Conservation (phyloP, 2,797 vertebrate species). For the Sandelia bainsii region DNA sequence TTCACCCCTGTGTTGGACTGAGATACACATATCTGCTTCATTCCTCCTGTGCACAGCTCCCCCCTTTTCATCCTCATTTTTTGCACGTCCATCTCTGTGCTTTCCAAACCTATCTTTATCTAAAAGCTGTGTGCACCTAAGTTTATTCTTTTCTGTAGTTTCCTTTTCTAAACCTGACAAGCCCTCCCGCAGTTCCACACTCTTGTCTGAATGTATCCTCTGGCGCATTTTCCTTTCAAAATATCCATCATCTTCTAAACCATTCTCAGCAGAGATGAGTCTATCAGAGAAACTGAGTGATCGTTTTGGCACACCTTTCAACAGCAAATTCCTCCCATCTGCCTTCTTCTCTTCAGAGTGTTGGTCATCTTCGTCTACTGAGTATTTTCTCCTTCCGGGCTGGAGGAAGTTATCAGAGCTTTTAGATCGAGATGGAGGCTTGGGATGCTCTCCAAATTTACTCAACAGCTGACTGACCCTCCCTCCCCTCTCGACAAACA, state of each 20-base stretch:
- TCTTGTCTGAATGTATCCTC: constrained; percentile 64
- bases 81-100: constrained; percentile 33
- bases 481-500: constrained; percentile 73
- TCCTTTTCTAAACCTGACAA: constrained; percentile 39
- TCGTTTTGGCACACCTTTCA: constrained; percentile 75
- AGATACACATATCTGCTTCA: constrained; percentile 29
- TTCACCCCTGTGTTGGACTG: constrained; percentile 34
- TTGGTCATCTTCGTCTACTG: constrained; percentile 57
- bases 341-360: constrained; percentile 36
- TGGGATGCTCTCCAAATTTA: constrained; percentile 83
- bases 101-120: constrained; percentile 56
- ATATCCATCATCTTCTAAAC: constrained; percentile 26
- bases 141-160: constrained; percentile 37
- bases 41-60: neutral
- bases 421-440: constrained; percentile 80
- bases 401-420: constrained; percentile 80
- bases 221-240: constrained; percentile 50
- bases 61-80: constrained; percentile 37
- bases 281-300: constrained; percentile 84
- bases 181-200: constrained; percentile 12
- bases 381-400: constrained; percentile 58
- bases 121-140: constrained; percentile 30
- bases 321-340: constrained; percentile 25
- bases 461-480: constrained; percentile 87
- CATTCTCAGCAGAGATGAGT: constrained; percentile 59